Evolutionary conservation across 1,140 invertebrate species (phyloP).

Genomic region (Drosophila ogumai): DNA sequence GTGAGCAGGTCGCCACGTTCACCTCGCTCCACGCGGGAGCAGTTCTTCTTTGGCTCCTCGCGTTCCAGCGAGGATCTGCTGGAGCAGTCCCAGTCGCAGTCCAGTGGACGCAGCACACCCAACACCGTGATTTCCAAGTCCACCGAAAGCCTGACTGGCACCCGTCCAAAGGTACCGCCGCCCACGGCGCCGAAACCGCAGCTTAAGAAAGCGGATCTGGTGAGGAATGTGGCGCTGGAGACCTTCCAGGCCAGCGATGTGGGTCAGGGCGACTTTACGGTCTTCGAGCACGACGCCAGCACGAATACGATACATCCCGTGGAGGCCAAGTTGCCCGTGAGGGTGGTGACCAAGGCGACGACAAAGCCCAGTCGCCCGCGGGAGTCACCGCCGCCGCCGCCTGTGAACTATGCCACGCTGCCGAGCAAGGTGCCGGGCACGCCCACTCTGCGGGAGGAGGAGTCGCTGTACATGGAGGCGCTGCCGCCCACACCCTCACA

Average conservation of each 20-base stretch:
- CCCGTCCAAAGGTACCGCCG: constrained; percentile 71
- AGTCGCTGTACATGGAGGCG: constrained; percentile 73
- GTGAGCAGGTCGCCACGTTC: constrained; percentile 72
- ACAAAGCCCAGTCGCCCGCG: constrained; percentile 51
- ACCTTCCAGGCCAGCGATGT: constrained; percentile 79
- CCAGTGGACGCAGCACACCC: constrained; percentile 73
- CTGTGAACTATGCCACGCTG: constrained; percentile 74
- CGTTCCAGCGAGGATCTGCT: constrained; percentile 78
- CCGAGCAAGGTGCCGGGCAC: constrained; percentile 53
- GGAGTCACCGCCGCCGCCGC: constrained; percentile 80
- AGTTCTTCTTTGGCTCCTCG: constrained; percentile 74
- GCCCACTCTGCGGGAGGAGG: constrained; percentile 47
- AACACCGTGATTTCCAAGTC: constrained; percentile 72
- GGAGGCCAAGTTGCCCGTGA: constrained; percentile 60
- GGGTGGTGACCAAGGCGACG: constrained; percentile 28
- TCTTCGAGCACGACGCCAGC: constrained; percentile 79
- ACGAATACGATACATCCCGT: constrained; percentile 79
- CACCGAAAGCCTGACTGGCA: constrained; percentile 71
- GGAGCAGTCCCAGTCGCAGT: constrained; percentile 68
- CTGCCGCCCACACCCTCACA: constrained; percentile 67
- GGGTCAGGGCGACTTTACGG: constrained; percentile 80
- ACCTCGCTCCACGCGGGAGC: constrained; percentile 57
- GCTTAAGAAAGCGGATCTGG: constrained; percentile 79
- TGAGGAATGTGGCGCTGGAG: constrained; percentile 76
- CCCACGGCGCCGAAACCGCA: constrained; percentile 78